Evolutionary conservation across 92 coral and sea anemone species (phyloP), one percentile per base, ranked within the genome.

Genomic region (Porites divaricata): DNA sequence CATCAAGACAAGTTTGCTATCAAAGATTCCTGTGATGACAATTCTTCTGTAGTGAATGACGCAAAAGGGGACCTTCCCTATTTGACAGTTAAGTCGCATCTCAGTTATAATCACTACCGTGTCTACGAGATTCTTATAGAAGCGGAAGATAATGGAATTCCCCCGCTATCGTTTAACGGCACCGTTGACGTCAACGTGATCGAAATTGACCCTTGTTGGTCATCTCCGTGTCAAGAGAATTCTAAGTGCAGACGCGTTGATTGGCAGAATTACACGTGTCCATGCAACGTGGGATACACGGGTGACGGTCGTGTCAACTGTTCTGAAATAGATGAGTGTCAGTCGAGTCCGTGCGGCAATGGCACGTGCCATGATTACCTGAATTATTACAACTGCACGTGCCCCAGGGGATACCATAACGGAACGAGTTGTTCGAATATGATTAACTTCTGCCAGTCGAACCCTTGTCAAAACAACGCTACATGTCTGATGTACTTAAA

Each of bases 271-370:
- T 90, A 86, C 71, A 76, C 67, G 10, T 97, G 99, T 81, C 16
- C 79, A n/a, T 97, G 99, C 78, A 86, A 87, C 26, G 81, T 80
- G 15, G 99, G 99, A 12, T 97, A 58, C 81, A 56, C 76, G 1
- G 98, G 99, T n/a, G 80, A 88, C 71, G 97, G 98, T 12, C 45
- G 45, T 35, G n/a, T 74, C n/a, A 93, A 83, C 75, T 97, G 99
- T 56, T 73, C 75, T n/a, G 91, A 93, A 17, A 93, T 93, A 28
- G 79, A 97, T 83, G 99, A 97, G 80, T 97, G 99, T 67, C 25
- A 8, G 10, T 61, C 92, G 25, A 85, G 84, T 15, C 95, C 95
- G 26, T 94, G 98, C 64, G 35, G 74, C 20, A 66, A 80, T 24
- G 98, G 99, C 28, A 73, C 80, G 24, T 97, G 99, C 53, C 77